These are phyloP conservation scores for Sitodiplosis mosellana DNA, from an alignment of 1,140 invertebrate genomes.

Conservation along the genomic window DNA sequence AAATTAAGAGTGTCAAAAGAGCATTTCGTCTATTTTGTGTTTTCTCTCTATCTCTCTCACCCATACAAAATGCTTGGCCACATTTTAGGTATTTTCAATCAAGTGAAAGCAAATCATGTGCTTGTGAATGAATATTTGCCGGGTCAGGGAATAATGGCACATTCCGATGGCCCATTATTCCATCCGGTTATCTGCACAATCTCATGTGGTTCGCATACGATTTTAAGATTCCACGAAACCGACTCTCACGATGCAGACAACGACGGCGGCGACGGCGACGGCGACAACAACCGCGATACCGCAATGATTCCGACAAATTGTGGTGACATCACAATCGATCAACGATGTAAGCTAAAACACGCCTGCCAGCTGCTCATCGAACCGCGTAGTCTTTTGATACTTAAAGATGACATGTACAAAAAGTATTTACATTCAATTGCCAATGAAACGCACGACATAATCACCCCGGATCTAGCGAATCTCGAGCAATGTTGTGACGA, in stretches of 20 bases:
- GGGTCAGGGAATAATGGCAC: constrained; percentile 88
- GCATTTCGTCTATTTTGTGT: too few relatives aligned
- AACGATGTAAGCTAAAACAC: too few relatives aligned
- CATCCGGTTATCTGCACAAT: constrained; percentile 86
- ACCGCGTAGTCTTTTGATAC: constrained; percentile 69
- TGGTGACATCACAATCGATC: too few relatives aligned
- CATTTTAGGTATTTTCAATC: constrained; percentile 53
- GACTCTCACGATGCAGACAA: constrained; percentile 16
- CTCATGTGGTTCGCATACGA: constrained; percentile 71
- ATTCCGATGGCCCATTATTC: constrained; percentile 88
- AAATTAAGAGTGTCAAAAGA: too few relatives aligned
- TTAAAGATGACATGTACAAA: constrained; percentile 68
- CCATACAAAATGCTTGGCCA: too few relatives aligned
- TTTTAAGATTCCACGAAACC: constrained; percentile 66
- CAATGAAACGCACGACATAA: constrained; percentile 47
- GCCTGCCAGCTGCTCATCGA: constrained; percentile 61
- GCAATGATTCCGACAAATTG: too few relatives aligned
- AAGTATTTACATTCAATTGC: constrained; percentile 79
- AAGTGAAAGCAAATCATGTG: constrained; percentile 78
- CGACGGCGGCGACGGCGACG: not conserved
- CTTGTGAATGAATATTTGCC: constrained; percentile 90
- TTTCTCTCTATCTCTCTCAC: too few relatives aligned
- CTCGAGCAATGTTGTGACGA: constrained; percentile 34
- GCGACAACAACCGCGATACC: too few relatives aligned
- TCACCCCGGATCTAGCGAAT: constrained; percentile 51